Percentiles rank a stretch among this genome's conserved stretches.
These are phyloP conservation scores for Pseudomyrmex dendroicus DNA, from an alignment of 1,140 invertebrate species.

Conservation along the genomic window DNA sequence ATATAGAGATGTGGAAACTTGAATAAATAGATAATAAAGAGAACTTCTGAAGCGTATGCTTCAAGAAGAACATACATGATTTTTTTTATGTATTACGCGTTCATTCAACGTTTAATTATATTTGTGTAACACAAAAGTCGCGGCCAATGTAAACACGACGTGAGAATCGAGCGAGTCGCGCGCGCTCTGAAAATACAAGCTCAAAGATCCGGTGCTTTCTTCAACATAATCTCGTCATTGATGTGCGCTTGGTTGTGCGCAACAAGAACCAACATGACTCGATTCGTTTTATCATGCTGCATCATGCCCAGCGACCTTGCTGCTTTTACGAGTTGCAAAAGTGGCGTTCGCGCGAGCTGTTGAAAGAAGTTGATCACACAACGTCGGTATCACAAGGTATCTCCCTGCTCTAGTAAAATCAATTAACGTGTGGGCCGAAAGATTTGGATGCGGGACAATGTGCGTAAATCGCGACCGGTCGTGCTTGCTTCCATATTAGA, in stretches of 20 bases:
- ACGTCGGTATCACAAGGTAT: no score
- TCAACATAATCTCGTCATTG: constrained; percentile 29
- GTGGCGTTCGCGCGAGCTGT: not conserved
- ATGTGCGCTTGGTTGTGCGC: constrained; percentile 17
- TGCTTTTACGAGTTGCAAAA: not conserved
- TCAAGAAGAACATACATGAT: no score
- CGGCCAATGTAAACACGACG: not conserved
- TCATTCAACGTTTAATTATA: not conserved
- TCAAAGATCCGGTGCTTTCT: not conserved
- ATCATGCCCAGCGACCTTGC: constrained; percentile 18
- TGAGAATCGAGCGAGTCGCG: not conserved
- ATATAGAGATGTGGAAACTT: no score
- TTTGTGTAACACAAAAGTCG: constrained; percentile 12
- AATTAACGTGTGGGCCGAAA: not conserved
- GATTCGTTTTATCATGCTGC: constrained; percentile 12
- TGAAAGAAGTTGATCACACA: not conserved
- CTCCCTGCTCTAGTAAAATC: not conserved
- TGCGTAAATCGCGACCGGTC: not conserved
- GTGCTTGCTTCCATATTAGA: constrained; percentile 15
- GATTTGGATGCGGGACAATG: not conserved
- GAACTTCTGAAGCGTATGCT: no score
- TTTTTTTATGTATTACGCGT: no score
- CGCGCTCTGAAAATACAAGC: not conserved
- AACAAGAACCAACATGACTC: constrained; percentile 10
- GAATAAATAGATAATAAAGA: no score